Evolutionary conservation across 1,140 invertebrate species (phyloP).

Genomic region (Paralvinella palmiformis): DNA sequence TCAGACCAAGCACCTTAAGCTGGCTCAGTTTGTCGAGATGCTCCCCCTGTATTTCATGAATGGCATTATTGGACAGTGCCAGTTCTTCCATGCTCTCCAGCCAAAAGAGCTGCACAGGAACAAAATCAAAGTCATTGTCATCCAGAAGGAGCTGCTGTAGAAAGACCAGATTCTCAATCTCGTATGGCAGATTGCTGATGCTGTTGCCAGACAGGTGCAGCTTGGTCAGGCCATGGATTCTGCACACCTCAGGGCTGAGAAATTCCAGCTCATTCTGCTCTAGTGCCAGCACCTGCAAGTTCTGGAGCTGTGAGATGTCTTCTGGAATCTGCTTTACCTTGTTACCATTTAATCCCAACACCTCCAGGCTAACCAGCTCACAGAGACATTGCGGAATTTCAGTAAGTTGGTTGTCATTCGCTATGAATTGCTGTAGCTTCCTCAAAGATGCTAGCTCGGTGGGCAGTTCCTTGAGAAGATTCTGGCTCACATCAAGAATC

Average conservation of each 20-base stretch:
- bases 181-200: constrained; percentile 41
- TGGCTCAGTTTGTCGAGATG: constrained; percentile 32
- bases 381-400: constrained; percentile 31
- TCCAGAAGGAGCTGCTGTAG: constrained; percentile 39
- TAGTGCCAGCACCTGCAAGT: constrained; percentile 21
- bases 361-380: constrained; percentile 26
- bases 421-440: constrained; percentile 30
- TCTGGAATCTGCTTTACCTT: constrained; percentile 20
- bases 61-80: constrained; percentile 35
- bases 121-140: constrained; percentile 46
- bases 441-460: not conserved
- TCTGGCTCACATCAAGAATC: not conserved
- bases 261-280: constrained; percentile 40
- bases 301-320: constrained; percentile 26
- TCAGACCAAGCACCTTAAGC: constrained; percentile 38
- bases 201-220: constrained; percentile 43
- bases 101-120: constrained; percentile 40
- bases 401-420: constrained; percentile 32
- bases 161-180: constrained; percentile 36
- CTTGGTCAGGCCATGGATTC: constrained; percentile 31
- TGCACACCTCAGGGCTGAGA: constrained; percentile 38
- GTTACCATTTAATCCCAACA: constrained; percentile 39
- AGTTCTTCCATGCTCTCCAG: constrained; percentile 35
- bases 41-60: constrained; percentile 32
- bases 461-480: constrained; percentile 27